Base-by-base conservation (phyloP, 1,140 invertebrate species). In the Muscidifurax raptorellus region DNA sequence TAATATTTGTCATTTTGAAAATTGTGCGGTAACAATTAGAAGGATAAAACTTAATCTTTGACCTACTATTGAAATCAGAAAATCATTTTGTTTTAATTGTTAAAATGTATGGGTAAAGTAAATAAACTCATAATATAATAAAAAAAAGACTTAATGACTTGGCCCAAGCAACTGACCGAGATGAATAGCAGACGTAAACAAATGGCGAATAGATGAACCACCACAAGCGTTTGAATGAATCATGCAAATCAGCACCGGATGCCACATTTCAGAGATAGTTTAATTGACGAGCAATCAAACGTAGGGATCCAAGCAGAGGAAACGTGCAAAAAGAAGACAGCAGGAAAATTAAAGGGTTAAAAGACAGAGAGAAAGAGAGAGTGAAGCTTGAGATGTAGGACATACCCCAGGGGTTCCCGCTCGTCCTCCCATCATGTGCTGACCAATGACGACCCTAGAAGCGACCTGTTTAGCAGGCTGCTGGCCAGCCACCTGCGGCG, bases 351-450 rank as follows among this genome's bases (percentile, higher is more conserved):
- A 59, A 22, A 22, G 18, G 6, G 22, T 59, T 59, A 59, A 6
- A 59, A 22, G 52, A 59, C 6, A 59, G 52, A 22, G 22, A 59
- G 1, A 59, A 18, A 59, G 52, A 22, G 47, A 18, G 47, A 71
- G 47, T n/a, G 69, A 84, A 83, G 87, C 83, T 80, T 80, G 77
- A 72, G 22, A 82, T 69, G 69, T 30, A 82, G 86, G 86, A 95
- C 96, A 95, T 95, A 97, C 96, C 91, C 95, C 96, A 89, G 96
- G 96, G 89, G 95, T 95, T 88, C 96, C 96, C 84, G 96, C 95
- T 90, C 97, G 94, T 30, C 96, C 94, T 83, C 96, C 96, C 86
- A 97, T 95, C 93, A 98, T 95, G 90, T 97, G 97, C 86, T 96
- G 95, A 88, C 97, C 96, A 85, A 98, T 96, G 84, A 98, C 96